Percentiles rank a stretch among this genome's conserved stretches.
phyloP scores from a whole-genome alignment of 2,888 invertebrate genomes.

The Aquatica leii region DNA sequence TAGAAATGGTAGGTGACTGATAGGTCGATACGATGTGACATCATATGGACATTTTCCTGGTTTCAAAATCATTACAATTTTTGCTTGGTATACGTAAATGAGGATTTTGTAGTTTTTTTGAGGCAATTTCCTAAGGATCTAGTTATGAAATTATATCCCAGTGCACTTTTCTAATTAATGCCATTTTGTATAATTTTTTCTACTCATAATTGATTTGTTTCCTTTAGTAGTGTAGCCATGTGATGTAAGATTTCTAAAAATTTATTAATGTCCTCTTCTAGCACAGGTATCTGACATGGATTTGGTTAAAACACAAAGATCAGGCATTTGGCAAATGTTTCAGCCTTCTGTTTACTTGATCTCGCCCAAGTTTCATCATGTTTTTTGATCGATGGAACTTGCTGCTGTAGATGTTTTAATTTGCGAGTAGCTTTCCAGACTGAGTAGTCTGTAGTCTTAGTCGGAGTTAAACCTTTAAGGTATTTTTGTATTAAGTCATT shows the following conservation, averaged over 20 bases:
- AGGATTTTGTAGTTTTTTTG: slow-evolving; percentile 1
- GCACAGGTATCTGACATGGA: too few relatives aligned
- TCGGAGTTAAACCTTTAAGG: slow-evolving; percentile 9
- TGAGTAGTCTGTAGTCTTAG: slow-evolving; percentile 12
- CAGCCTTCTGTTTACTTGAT: slow-evolving; percentile 1
- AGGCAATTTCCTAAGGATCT: neutral
- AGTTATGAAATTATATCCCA: slow-evolving; percentile 5
- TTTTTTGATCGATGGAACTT: slow-evolving; percentile 8
- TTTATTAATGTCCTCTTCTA: too few relatives aligned
- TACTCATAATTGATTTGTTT: neutral
- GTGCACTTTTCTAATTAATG: neutral
- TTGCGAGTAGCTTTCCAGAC: slow-evolving; percentile 19
- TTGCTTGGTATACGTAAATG: slow-evolving; percentile 4
- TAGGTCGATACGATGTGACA: slow-evolving; percentile 10
- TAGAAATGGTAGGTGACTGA: neutral
- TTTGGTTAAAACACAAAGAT: too few relatives aligned
- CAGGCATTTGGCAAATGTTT: slow-evolving; percentile 11
- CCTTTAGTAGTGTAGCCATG: neutral
- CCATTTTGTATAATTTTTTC: neutral
- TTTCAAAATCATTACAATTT: neutral
- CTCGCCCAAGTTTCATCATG: slow-evolving; percentile 7
- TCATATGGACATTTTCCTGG: slow-evolving; percentile 8
- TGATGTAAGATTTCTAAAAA: neutral
- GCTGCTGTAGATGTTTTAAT: slow-evolving; percentile 9
- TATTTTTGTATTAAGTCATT: neutral